Base-by-base conservation (phyloP, 2,888 invertebrate species). In the Athalia rosae region DNA sequence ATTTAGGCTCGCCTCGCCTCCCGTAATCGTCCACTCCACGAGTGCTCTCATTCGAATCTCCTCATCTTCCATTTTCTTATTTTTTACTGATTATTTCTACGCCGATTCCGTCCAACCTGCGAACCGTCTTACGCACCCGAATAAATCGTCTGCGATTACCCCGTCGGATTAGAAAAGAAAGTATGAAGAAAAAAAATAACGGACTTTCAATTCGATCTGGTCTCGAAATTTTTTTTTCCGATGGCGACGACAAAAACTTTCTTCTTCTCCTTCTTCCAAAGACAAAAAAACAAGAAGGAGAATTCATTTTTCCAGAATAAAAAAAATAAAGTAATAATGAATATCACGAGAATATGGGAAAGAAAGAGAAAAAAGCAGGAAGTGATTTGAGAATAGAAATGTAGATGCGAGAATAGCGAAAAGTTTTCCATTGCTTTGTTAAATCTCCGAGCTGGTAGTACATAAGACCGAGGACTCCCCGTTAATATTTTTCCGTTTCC, bases 121-220 rank as follows among this genome's bases (percentile, higher is more conserved):
- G n/a, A 11, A 28, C 67, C 28, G 50, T 41, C 67, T 53, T 41
- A 53, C 11, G 9, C 41, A 28, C 50, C 13, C 67, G 67, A 67
- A 67, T 53, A 67, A 67, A 67, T 67, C 67, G 67, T 41, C 50
- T 28, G 67, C 67, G 67, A 67, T 67, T 67, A 67, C 50, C 50
- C 11, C 67, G 41, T 67, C 15, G 67, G 67, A 67, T 28, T 28
- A 28, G 28, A 2, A 28, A n/a, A n/a, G n/a, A n/a, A n/a, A 28
- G 28, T 28, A n/a, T n/a, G n/a, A 28, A 28, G 28, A 28, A 28
- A 28, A 28, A 28, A 28, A 28, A 28, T 28, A 0, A 28, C n/a
- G 28, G 28, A 28, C 28, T 28, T 28, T 28, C 28, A 28, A 28
- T 28, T 28, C 28, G 28, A 2, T 28, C 28, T n/a, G n/a, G 2